Conservation (phyloP, 1,140 invertebrate genomes). For the Saccostrea glomerata region DNA sequence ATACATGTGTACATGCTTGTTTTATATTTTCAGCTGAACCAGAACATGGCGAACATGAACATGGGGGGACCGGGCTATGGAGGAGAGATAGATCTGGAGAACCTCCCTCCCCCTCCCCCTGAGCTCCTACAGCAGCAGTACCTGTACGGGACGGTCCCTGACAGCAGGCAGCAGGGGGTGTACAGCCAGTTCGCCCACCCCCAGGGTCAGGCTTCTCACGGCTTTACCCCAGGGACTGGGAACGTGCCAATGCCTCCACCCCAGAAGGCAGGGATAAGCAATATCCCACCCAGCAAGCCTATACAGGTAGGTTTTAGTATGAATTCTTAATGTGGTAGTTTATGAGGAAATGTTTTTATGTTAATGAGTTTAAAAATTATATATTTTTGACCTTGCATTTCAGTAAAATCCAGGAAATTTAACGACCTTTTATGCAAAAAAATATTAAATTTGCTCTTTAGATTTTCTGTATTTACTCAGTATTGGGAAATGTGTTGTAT, state of each 20-base stretch:
- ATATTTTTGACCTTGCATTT: too few relatives aligned
- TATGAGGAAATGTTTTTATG: not conserved
- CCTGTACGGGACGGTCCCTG: constrained; percentile 72
- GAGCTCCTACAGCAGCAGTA: constrained; percentile 74
- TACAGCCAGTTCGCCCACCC: constrained; percentile 61
- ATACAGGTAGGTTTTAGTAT: constrained; percentile 59
- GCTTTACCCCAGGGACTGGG: constrained; percentile 69
- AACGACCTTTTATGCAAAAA: too few relatives aligned
- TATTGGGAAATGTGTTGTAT: too few relatives aligned
- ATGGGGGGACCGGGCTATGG: constrained; percentile 57
- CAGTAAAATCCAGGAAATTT: too few relatives aligned
- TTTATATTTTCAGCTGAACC: constrained; percentile 65
- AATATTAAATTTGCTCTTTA: too few relatives aligned
- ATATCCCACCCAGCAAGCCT: constrained; percentile 65
- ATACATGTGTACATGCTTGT: not conserved
- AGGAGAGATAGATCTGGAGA: constrained; percentile 59
- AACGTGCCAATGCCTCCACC: constrained; percentile 60
- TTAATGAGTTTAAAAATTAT: too few relatives aligned
- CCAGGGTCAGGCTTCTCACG: constrained; percentile 50
- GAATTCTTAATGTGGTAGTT: not conserved
- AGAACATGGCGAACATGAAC: constrained; percentile 64
- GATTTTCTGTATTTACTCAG: too few relatives aligned
- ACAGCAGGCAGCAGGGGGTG: constrained; percentile 70
- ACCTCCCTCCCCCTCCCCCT: constrained; percentile 71
- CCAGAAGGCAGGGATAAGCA: constrained; percentile 65